Conservation (phyloP, 2,797 vertebrate genomes). For the Carapus acus region DNA sequence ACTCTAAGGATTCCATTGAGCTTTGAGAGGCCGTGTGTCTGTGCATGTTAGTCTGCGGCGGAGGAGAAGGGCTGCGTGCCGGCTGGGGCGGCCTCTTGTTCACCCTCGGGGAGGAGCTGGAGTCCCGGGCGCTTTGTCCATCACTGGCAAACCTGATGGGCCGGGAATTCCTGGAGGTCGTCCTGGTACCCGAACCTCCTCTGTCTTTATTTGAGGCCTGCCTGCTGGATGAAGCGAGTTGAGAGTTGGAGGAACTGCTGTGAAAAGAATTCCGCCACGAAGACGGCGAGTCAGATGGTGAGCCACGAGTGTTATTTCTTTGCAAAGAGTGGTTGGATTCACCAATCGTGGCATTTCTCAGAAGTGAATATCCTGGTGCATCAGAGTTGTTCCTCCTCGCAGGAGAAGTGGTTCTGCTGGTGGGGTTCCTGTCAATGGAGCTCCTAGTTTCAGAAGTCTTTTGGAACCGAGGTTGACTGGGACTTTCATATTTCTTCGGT, state of each 20-base stretch:
- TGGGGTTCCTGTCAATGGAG: slow-evolving; percentile 36
- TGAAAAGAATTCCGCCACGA: slow-evolving; percentile 57
- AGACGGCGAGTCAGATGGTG: slow-evolving; percentile 53
- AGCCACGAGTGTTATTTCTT: slow-evolving; percentile 46
- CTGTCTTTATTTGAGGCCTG: slow-evolving; percentile 39
- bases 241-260: slow-evolving; percentile 58
- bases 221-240: slow-evolving; percentile 56
- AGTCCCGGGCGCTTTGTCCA: slow-evolving; percentile 29
- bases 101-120: slow-evolving; percentile 37
- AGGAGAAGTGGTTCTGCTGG: slow-evolving; percentile 49
- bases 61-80: slow-evolving; percentile 55
- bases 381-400: slow-evolving; percentile 41
- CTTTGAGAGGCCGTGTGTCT: slow-evolving; percentile 71
- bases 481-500: slow-evolving; percentile 42
- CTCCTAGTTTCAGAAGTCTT: slow-evolving; percentile 49
- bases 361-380: slow-evolving; percentile 52
- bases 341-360: slow-evolving; percentile 52
- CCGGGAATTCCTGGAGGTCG: slow-evolving; percentile 40
- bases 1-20: slow-evolving; percentile 72
- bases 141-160: slow-evolving; percentile 40
- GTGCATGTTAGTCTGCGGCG: slow-evolving; percentile 37
- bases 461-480: slow-evolving; percentile 32
- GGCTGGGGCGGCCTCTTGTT: slow-evolving; percentile 27
- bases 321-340: slow-evolving; percentile 44
- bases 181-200: slow-evolving; percentile 35